Evolutionary conservation across 2,888 invertebrate species (phyloP).

Genomic region (Calliphora vomitoria): DNA sequence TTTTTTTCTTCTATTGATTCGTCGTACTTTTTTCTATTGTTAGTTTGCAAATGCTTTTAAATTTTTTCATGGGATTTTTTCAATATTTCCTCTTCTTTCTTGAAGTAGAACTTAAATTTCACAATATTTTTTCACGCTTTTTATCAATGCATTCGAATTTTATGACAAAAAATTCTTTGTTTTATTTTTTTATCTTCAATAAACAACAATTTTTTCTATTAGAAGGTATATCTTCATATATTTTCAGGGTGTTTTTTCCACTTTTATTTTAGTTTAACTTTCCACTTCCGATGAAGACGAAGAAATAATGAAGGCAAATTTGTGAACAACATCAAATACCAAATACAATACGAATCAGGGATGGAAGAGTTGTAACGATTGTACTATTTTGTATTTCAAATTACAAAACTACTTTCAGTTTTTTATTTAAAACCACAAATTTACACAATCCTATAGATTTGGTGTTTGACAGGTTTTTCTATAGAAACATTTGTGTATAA

Average conservation of each 20-base stretch:
- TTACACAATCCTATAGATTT: too few species aligned
- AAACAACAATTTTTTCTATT: constrained; percentile 55
- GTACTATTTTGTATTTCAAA: too few species aligned
- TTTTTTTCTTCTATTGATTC: constrained; percentile 43
- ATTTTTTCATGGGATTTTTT: constrained; percentile 21
- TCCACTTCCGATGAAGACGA: constrained; percentile 71
- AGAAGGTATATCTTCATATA: constrained; percentile 25
- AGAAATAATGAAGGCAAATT: constrained; percentile 66
- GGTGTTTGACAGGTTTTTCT: too few species aligned
- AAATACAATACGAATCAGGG: background rate
- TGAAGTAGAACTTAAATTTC: constrained; percentile 64
- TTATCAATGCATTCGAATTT: background rate
- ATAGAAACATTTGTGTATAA: too few species aligned
- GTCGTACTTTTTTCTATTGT: constrained; percentile 40
- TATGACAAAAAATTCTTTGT: constrained; percentile 35
- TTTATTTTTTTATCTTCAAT: constrained; percentile 34
- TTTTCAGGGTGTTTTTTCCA: constrained; percentile 47
- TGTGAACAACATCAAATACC: constrained; percentile 51
- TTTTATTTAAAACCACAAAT: too few species aligned
- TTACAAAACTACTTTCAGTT: too few species aligned
- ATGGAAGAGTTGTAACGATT: too few species aligned
- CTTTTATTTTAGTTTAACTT: constrained; percentile 61
- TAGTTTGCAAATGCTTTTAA: constrained; percentile 36
- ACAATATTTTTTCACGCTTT: constrained; percentile 17
- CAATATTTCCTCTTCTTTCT: constrained; percentile 40